Base-by-base conservation (phyloP, 2,113 vertebrate genomes). In the Eira barbara region DNA sequence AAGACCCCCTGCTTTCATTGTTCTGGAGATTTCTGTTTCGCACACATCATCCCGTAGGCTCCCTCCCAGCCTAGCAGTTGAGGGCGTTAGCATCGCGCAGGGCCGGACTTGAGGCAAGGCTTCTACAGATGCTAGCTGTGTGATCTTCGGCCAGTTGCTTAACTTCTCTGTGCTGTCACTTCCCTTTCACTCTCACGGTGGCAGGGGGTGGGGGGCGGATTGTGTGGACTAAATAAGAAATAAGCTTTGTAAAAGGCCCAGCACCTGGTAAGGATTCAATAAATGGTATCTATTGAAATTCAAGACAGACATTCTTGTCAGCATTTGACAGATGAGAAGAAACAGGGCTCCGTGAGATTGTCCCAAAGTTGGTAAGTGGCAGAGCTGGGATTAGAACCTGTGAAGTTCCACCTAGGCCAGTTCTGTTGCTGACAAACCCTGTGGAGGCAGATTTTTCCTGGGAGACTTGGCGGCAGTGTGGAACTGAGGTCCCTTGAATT, bases 81-180 rank as follows among this genome's bases (percentile, higher is more conserved):
- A 76, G 65, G 9, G 25, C 34, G 21, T 71, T 8, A 14, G 69
- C 14, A 0, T 36, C 34, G 21, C 45, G 7, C 2, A 11, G 71
- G 3, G 11, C 63, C 49, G n/a, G 20, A 3, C 47, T 25, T 29
- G 25, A 49, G 20, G 25, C 2, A 3, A 23, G 21, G 83, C 79
- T 93, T 34, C 59, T 39, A 0, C 15, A 0, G 0, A 6, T 7
- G 4, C 36, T 47, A 6, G 39, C 69, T 42, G 4, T 59, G 86
- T 78, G 63, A 29, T 82, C 71, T 23, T 34, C 13, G 14, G 23
- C 9, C 27, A 74, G 39, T 84, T 27, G 39, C 49, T 69, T 74
- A 69, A 76, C 85, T 87, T 89, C 76, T 89, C 89, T 96, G 92
- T 93, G 76, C 17, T 39, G 65, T 47, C 34, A 18, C 92, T 49